Percentiles rank a stretch among this genome's conserved stretches.
These are phyloP conservation scores for Autographa gamma DNA, from an alignment of 2,888 invertebrate species.

Conservation along the genomic window DNA sequence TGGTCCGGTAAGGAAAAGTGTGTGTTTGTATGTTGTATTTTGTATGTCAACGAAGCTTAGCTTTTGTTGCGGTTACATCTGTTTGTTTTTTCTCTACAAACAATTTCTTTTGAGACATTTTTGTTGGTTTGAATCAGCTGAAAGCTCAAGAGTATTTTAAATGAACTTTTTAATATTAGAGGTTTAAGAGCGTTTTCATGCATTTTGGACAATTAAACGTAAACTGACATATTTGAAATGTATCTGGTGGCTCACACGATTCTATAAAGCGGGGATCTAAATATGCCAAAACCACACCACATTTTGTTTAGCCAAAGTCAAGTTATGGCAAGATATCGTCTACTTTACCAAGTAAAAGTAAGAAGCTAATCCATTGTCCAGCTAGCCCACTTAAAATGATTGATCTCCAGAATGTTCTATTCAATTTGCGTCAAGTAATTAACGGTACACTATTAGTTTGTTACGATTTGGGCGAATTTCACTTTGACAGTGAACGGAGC, in stretches of 20 bases:
- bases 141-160: too few species aligned
- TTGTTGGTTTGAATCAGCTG: too few species aligned
- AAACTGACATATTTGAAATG: too few species aligned
- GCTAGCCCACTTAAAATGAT: slow-evolving; percentile 18
- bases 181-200: too few species aligned
- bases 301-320: too few species aligned
- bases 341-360: background rate
- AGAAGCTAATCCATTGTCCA: slow-evolving; percentile 1
- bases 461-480: slow-evolving; percentile 45
- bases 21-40: background rate
- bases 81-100: background rate
- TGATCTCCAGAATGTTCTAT: slow-evolving; percentile 13
- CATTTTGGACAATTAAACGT: too few species aligned
- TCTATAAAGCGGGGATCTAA: too few species aligned
- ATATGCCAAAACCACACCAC: too few species aligned
- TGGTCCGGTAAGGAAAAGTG: background rate
- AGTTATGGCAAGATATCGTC: background rate
- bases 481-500: slow-evolving; percentile 41
- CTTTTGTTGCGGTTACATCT: background rate
- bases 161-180: too few species aligned
- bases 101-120: too few species aligned
- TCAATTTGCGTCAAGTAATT: slow-evolving; percentile 34
- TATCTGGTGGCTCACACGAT: too few species aligned
- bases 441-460: slow-evolving; percentile 22
- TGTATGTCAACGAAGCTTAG: background rate